Percentiles rank a stretch among this genome's conserved stretches.
These are phyloP conservation scores for Microtus oregoni DNA, from an alignment of 2,113 vertebrate species.

Conservation along the genomic window DNA sequence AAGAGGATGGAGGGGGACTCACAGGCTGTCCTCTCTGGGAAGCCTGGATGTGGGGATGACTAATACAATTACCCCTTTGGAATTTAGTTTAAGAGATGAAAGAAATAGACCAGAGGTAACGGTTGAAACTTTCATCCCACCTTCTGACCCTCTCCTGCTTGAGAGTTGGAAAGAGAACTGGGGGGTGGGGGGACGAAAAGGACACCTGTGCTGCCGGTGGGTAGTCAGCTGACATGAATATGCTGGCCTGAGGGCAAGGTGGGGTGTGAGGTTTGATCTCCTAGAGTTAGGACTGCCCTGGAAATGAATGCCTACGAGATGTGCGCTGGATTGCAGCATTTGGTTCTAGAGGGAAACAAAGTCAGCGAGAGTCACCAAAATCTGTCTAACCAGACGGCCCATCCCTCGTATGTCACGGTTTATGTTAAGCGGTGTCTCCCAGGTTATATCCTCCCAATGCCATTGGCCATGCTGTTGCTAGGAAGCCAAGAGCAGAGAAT, in stretches of 20 bases:
- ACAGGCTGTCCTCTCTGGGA: constrained; percentile 74
- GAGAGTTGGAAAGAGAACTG: constrained; percentile 52
- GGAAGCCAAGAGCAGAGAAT: not conserved
- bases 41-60: constrained; percentile 79
- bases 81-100: constrained; percentile 86
- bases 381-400: not conserved
- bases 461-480: not conserved
- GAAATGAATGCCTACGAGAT: not conserved
- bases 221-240: not conserved
- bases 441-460: rapidly evolving
- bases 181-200: not conserved
- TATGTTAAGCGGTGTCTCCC: too few species aligned
- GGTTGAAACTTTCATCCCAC: constrained; percentile 34
- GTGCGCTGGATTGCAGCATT: not conserved
- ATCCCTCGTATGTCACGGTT: not conserved
- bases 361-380: not conserved
- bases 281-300: not conserved
- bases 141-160: constrained; percentile 70
- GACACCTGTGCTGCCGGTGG: not conserved
- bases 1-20: constrained; percentile 77
- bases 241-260: not conserved
- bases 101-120: constrained; percentile 85
- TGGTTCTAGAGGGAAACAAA: not conserved
- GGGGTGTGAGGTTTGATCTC: not conserved
- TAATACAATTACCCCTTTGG: constrained; percentile 87